Conservation (phyloP, 2,888 invertebrate species). For the Dasypogon diadema region DNA sequence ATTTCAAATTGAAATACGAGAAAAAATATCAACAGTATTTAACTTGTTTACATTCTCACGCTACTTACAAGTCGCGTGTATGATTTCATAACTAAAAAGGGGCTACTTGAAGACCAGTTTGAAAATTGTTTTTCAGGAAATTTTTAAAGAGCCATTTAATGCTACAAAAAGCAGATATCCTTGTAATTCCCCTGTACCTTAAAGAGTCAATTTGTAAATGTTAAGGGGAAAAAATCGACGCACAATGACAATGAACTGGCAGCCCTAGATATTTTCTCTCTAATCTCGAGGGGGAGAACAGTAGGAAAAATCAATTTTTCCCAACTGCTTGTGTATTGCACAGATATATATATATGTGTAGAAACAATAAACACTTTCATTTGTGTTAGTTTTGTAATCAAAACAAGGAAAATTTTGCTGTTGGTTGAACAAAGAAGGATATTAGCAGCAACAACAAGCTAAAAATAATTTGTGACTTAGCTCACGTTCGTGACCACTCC, state of each 20-base stretch:
- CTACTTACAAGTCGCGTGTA: too few species aligned
- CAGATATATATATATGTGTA: neutral
- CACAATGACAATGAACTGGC: slow-evolving; percentile 46
- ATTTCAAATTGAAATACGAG: too few species aligned
- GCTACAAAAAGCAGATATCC: slow-evolving; percentile 10
- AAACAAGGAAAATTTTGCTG: slow-evolving; percentile 2
- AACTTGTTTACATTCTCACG: too few species aligned
- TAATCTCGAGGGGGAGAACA: slow-evolving; percentile 17
- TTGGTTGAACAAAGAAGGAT: neutral
- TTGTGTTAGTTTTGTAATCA: slow-evolving; percentile 17
- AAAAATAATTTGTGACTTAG: neutral
- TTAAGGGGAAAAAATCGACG: neutral
- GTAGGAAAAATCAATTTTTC: slow-evolving; percentile 43
- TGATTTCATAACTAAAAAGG: too few species aligned
- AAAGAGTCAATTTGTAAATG: neutral
- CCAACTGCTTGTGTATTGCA: neutral
- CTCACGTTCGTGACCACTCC: neutral
- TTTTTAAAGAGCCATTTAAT: neutral
- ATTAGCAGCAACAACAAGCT: neutral
- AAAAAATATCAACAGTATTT: too few species aligned
- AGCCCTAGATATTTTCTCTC: slow-evolving; percentile 44
- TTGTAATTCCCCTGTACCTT: neutral
- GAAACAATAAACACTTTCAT: neutral
- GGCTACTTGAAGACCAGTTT: too few species aligned
- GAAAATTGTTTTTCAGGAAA: neutral